Evolutionary conservation across 2,888 invertebrate genomes (phyloP).

Genomic region (Micoletzkya japonica): DNA sequence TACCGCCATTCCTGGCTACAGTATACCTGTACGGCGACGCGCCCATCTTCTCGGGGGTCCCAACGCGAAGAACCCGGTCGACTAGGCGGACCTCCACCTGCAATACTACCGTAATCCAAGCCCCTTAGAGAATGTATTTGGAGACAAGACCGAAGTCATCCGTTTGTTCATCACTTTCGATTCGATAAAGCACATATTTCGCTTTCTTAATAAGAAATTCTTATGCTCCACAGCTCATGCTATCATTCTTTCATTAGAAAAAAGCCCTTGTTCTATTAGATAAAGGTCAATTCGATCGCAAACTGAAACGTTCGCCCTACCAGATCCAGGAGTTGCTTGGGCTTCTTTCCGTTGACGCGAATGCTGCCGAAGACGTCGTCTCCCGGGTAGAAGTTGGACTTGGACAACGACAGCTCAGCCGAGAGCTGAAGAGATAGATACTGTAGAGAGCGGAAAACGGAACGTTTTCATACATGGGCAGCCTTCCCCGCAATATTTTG

Average conservation of each 20-base stretch:
- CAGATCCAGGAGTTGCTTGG: slow-evolving; percentile 44
- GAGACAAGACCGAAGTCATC: too few species aligned
- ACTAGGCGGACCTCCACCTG: slow-evolving; percentile 50
- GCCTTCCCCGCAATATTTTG: too few species aligned
- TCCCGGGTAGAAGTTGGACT: slow-evolving; percentile 55
- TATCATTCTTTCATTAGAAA: too few species aligned
- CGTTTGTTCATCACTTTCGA: too few species aligned
- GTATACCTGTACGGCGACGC: slow-evolving; percentile 21
- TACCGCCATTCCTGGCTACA: background rate
- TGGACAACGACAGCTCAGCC: slow-evolving; percentile 53
- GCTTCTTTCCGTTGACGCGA: slow-evolving; percentile 47
- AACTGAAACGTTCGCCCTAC: slow-evolving; percentile 32
- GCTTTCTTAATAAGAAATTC: too few species aligned
- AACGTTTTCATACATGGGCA: too few species aligned
- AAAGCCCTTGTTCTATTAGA: too few species aligned
- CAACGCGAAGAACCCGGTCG: slow-evolving; percentile 40
- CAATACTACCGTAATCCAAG: too few species aligned
- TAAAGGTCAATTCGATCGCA: background rate
- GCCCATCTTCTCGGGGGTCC: slow-evolving; percentile 37
- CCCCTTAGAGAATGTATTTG: too few species aligned
- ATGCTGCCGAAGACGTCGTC: slow-evolving; percentile 52
- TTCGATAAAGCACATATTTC: too few species aligned
- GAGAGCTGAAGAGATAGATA: slow-evolving; percentile 38
- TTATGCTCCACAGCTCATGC: too few species aligned
- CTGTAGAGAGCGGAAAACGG: too few species aligned